Evolutionary conservation across 2,888 invertebrate species (phyloP).

Genomic region (Xanthia togata): DNA sequence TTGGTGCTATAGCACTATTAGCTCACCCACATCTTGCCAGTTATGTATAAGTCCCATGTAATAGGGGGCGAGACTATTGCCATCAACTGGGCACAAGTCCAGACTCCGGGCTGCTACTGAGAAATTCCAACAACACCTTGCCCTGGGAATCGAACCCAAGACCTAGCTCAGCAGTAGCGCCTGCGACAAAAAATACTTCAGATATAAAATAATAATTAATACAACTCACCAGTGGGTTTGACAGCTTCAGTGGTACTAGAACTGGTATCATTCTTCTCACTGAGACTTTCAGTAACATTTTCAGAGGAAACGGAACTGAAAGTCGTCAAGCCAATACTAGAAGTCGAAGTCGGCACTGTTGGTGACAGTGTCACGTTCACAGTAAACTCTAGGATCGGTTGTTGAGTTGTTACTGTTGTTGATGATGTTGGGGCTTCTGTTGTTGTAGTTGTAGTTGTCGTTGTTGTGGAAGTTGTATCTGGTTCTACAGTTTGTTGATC

Average conservation of each 20-base stretch:
- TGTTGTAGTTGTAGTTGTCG: conserved; percentile 76
- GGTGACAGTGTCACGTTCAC: conserved; percentile 84
- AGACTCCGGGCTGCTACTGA: no score
- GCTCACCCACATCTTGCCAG: no score
- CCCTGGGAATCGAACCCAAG: no score
- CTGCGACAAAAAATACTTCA: no score
- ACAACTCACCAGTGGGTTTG: conserved; percentile 53
- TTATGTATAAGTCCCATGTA: no score
- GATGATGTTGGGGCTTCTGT: conserved; percentile 47
- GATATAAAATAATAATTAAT: background rate
- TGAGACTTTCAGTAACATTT: conserved; percentile 67
- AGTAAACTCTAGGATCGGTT: conserved; percentile 78
- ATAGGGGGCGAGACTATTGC: no score
- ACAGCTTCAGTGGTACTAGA: conserved; percentile 58
- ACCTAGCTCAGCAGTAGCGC: no score
- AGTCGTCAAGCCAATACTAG: conserved; percentile 72
- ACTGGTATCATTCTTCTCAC: conserved; percentile 67
- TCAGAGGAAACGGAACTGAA: conserved; percentile 71
- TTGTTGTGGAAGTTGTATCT: conserved; percentile 61
- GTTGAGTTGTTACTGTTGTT: conserved; percentile 74
- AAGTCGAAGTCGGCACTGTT: conserved; percentile 77
- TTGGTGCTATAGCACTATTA: no score
- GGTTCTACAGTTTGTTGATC: conserved; percentile 34
- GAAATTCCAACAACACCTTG: no score
- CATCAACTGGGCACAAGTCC: no score